Percentiles rank a stretch among this genome's conserved stretches.
phyloP scores from a whole-genome alignment of 2,113 vertebrate genomes.

The Trachemys scripta region DNA sequence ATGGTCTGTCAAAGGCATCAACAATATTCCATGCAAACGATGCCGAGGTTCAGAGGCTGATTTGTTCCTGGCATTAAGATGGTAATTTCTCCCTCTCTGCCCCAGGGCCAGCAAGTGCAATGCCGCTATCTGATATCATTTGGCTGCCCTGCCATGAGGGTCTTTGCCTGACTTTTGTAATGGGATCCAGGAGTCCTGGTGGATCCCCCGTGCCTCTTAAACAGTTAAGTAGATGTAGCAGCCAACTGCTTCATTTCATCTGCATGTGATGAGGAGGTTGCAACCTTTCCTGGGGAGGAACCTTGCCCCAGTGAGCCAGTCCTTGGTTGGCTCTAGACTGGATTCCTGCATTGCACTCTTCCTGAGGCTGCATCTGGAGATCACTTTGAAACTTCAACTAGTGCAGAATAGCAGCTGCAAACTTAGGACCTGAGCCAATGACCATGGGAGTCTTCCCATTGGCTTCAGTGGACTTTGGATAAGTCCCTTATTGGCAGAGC shows the following conservation, averaged over 20 bases:
- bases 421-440: background rate
- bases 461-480: background rate
- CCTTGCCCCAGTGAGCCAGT: background rate
- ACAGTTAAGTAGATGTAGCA: background rate
- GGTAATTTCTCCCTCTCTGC: background rate
- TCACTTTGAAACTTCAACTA: background rate
- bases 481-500: background rate
- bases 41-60: fast-evolving
- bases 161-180: background rate
- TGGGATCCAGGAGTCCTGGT: fast-evolving
- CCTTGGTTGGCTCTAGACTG: background rate
- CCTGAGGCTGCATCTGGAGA: background rate
- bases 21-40: fast-evolving
- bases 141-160: background rate
- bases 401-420: background rate
- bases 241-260: background rate
- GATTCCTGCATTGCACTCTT: background rate
- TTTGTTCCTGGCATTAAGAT: background rate
- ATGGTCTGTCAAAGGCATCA: background rate
- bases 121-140: background rate
- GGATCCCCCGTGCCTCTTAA: background rate
- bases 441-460: background rate
- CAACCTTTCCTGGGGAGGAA: background rate
- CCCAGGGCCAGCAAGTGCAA: background rate
- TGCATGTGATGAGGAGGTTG: background rate